Percentiles rank a stretch among this genome's conserved stretches.
Conservation (phyloP, 1,140 invertebrate species). For the Diabrotica virgifera region DNA sequence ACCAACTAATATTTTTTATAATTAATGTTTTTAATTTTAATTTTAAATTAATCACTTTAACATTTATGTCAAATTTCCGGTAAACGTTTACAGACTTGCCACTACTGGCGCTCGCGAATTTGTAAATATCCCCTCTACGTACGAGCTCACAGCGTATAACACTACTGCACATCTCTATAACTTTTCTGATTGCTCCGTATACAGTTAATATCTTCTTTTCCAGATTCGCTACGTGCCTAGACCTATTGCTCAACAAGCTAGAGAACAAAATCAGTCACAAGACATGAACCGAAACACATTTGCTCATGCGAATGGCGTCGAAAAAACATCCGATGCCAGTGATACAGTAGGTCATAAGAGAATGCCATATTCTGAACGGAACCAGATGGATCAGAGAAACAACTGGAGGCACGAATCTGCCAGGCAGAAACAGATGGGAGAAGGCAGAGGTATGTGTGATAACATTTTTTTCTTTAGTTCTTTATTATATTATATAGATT, state of each 20-base stretch:
- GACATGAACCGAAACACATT: constrained; percentile 10
- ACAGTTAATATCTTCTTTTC: neutral
- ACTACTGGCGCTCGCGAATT: too few relatives aligned
- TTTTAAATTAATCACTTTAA: too few relatives aligned
- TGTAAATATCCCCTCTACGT: too few relatives aligned
- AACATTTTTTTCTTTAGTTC: too few relatives aligned
- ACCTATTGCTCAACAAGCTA: constrained; percentile 53
- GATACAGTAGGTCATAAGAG: constrained; percentile 36
- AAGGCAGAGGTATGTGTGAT: neutral
- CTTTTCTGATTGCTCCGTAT: too few relatives aligned
- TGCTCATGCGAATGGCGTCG: constrained; percentile 18
- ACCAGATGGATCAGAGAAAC: constrained; percentile 11
- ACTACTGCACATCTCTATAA: too few relatives aligned
- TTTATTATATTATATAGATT: too few relatives aligned
- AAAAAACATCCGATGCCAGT: constrained; percentile 36
- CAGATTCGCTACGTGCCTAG: constrained; percentile 54
- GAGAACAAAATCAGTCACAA: constrained; percentile 49
- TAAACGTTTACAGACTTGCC: too few relatives aligned
- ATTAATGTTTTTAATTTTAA: too few relatives aligned
- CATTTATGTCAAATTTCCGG: too few relatives aligned
- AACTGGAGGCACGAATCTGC: constrained; percentile 12
- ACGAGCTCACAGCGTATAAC: too few relatives aligned
- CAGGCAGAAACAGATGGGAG: neutral
- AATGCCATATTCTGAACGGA: constrained; percentile 36
- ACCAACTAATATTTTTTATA: too few relatives aligned